Evolutionary conservation across 2,888 invertebrate genomes (phyloP).

Genomic region (Euzophera pinguis): DNA sequence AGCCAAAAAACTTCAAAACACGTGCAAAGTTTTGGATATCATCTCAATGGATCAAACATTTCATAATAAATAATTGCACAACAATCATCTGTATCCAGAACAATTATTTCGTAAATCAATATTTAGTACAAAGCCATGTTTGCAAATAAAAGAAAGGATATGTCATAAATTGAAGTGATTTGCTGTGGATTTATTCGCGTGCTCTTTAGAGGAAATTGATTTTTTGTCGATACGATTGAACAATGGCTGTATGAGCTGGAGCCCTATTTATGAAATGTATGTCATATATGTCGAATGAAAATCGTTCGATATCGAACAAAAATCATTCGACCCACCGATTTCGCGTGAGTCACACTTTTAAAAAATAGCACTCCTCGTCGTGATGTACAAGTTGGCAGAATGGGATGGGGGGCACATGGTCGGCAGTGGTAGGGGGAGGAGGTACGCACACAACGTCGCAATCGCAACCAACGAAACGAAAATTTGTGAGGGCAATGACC

Average conservation of each 20-base stretch:
- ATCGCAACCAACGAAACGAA: conserved; percentile 74
- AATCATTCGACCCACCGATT: no score
- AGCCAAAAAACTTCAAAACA: background rate
- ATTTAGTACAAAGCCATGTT: background rate
- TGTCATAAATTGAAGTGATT: conserved; percentile 1
- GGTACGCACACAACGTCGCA: conserved; percentile 54
- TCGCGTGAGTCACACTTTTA: no score
- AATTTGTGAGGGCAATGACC: conserved; percentile 78
- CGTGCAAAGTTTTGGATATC: conserved; percentile 1
- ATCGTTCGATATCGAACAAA: no score
- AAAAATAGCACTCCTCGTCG: no score
- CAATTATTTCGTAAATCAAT: background rate
- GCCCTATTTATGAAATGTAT: no score
- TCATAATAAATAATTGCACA: background rate
- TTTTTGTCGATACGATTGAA: conserved; percentile 41
- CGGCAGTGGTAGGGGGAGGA: conserved; percentile 26
- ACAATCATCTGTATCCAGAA: background rate
- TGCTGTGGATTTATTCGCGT: conserved; percentile 2
- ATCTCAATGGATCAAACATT: background rate
- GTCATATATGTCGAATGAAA: no score
- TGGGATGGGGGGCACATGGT: conserved; percentile 48
- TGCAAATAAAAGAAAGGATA: conserved; percentile 8
- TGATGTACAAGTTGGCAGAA: conserved; percentile 62
- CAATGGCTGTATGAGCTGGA: conserved; percentile 46
- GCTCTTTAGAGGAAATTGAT: conserved; percentile 1